Evolutionary conservation across 2,888 invertebrate genomes (phyloP), one percentile per base, ranked within the genome.

Genomic region (Diachrysia chrysitis): DNA sequence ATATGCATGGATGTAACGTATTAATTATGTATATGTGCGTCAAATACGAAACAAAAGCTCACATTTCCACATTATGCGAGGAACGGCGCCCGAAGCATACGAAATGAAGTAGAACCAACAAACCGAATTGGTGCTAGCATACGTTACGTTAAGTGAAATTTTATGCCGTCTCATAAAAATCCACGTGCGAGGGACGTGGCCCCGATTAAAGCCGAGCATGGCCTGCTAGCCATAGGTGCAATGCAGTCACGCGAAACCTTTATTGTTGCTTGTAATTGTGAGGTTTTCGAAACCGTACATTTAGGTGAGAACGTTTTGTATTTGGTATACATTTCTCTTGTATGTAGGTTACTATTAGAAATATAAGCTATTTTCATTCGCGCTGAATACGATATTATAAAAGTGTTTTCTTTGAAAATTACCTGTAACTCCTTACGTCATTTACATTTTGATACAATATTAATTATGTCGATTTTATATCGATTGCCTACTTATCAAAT

Each of bases 91-190:
- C 53, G 66, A 72, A 77, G 87, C 86, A 88, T 90, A 89, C 86
- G 78, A 83, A 88, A 91, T 89, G 87, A 89, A 87, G 86, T 81
- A 83, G 87, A 86, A 87, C 87, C 88, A 85, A 87, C 88, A 86
- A 85, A 86, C 86, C 87, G 85, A 90, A 89, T 87, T 86, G 87
- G 85, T 82, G 80, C 83, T 66, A 80, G 79, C 83, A 83, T 85
- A 81, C 83, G 87, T 85, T 83, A 86, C 78, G 87, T 85, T 87
- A 91, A 92, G 90, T 90, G 90, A 92, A 92, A 92, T 91, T 92
- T 92, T 90, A 92, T 89, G 87, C 85, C 83, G 82, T 81, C 85
- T 85, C 89, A 85, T 92, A 90, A 90, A 93, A 92, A 89, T 89
- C 85, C 85, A 87, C 86, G 87, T 84, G 84, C 77, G 58, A 76